Percentiles rank a stretch among this genome's conserved stretches.
These are phyloP conservation scores for Dynastes hyllus DNA, from an alignment of 2,888 invertebrate species.

Conservation along the genomic window DNA sequence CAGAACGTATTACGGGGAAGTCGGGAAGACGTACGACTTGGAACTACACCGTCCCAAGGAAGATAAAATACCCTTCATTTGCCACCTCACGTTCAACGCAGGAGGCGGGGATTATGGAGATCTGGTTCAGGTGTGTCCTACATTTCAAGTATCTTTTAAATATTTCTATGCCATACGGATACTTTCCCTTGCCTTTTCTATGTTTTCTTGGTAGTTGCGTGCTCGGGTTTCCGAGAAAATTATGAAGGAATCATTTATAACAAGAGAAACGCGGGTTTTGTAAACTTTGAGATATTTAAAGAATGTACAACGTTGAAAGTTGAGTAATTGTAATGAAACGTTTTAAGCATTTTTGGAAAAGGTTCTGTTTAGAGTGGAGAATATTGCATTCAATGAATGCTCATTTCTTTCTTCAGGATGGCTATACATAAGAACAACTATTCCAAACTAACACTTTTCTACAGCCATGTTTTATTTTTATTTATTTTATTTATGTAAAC, in stretches of 20 bases:
- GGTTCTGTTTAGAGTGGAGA: too few relatives aligned
- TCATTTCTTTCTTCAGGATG: too few relatives aligned
- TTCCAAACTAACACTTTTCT: too few relatives aligned
- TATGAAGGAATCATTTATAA: background rate
- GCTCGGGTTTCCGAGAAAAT: background rate
- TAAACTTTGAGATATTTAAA: background rate
- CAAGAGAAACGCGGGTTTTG: background rate
- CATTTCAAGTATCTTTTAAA: slow-evolving; percentile 16
- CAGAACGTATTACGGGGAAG: slow-evolving; percentile 91
- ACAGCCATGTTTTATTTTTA: too few relatives aligned
- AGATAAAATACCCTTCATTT: slow-evolving; percentile 90
- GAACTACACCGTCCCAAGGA: slow-evolving; percentile 90
- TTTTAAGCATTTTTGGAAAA: too few relatives aligned
- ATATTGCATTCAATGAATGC: too few relatives aligned
- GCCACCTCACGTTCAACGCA: slow-evolving; percentile 90
- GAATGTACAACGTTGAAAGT: too few relatives aligned
- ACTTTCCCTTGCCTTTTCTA: background rate
- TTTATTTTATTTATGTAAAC: too few relatives aligned
- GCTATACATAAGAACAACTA: too few relatives aligned
- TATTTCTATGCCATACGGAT: background rate
- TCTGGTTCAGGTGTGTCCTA: slow-evolving; percentile 81
- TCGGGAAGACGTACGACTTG: slow-evolving; percentile 89
- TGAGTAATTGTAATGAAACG: too few relatives aligned
- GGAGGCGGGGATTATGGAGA: slow-evolving; percentile 89
- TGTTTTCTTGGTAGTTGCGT: background rate